Conservation (phyloP, 2,888 invertebrate genomes). For the Cephus nigrinus region DNA sequence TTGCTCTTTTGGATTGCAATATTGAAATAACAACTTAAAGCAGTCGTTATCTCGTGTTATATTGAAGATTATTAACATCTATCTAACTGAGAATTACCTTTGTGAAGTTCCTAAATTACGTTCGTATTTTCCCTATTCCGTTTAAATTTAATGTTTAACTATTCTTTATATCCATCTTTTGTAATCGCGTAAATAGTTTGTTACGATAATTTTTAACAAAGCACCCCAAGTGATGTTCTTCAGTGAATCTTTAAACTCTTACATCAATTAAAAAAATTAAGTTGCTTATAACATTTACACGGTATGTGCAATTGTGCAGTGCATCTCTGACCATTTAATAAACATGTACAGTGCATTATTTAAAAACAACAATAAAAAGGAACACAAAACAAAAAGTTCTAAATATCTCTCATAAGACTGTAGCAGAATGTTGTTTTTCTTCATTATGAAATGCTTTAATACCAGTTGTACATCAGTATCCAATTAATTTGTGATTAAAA, state of each 20-base stretch:
- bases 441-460: background rate
- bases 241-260: background rate
- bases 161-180: background rate
- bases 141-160: background rate
- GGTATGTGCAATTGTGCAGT: background rate
- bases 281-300: background rate
- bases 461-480: background rate
- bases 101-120: background rate
- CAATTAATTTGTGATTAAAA: background rate
- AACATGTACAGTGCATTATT: background rate
- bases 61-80: background rate
- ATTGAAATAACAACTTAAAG: background rate
- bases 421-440: background rate
- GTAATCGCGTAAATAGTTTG: background rate
- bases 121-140: background rate
- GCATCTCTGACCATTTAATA: background rate
- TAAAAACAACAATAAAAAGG: background rate
- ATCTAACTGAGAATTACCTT: background rate
- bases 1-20: background rate
- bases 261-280: background rate
- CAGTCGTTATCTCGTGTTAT: background rate
- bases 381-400: background rate
- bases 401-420: background rate
- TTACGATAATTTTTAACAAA: background rate
- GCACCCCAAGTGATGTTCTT: background rate